phyloP scores from a whole-genome alignment of 1,140 invertebrate genomes.

The Limonius californicus region DNA sequence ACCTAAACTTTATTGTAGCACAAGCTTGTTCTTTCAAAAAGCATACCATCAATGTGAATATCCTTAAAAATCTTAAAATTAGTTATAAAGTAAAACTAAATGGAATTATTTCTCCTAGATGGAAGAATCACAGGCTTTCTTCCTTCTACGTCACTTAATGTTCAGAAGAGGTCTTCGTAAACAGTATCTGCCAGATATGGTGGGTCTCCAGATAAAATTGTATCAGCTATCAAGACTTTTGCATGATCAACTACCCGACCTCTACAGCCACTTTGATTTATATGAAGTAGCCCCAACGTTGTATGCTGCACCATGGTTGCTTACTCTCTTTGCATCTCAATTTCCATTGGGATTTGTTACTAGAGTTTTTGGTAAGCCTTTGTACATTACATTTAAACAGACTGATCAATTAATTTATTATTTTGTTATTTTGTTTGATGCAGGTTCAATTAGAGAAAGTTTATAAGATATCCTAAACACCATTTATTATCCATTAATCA shows the following conservation, averaged over 20 bases:
- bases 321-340: slow-evolving; percentile 94
- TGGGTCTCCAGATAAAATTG: slow-evolving; percentile 84
- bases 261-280: slow-evolving; percentile 85
- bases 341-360: slow-evolving; percentile 95
- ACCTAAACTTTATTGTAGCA: too few relatives aligned
- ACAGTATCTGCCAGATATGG: slow-evolving; percentile 92
- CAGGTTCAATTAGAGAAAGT: too few relatives aligned
- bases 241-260: slow-evolving; percentile 78
- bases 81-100: too few relatives aligned
- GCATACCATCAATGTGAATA: too few relatives aligned
- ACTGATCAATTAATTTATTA: neutral
- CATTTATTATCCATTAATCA: too few relatives aligned
- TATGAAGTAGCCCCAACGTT: slow-evolving; percentile 89
- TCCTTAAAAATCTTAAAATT: too few relatives aligned
- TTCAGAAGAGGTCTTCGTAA: slow-evolving; percentile 79
- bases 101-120: slow-evolving; percentile 58
- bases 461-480: too few relatives aligned
- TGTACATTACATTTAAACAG: too few relatives aligned
- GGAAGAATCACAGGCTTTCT: slow-evolving; percentile 85
- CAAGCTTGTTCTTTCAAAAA: too few relatives aligned
- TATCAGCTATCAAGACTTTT: slow-evolving; percentile 92
- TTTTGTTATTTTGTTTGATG: slow-evolving; percentile 4
- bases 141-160: slow-evolving; percentile 86
- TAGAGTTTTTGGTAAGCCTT: slow-evolving; percentile 78
- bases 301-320: slow-evolving; percentile 93